Percentiles rank a stretch among this genome's conserved stretches.
These are phyloP conservation scores for Phocides pigmalion DNA, from an alignment of 1,140 invertebrate genomes.

Conservation along the genomic window DNA sequence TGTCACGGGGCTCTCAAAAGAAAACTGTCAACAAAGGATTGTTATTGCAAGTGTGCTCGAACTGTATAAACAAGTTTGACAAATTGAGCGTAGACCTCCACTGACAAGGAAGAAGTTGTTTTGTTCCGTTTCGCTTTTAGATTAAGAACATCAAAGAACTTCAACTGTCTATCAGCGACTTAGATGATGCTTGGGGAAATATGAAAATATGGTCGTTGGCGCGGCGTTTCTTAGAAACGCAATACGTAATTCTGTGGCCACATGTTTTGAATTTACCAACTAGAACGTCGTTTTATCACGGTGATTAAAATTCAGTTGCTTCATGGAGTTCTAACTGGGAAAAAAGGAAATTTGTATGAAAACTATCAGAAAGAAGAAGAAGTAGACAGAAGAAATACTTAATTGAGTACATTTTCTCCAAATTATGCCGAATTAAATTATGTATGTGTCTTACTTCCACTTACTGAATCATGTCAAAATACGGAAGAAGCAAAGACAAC, in stretches of 20 bases:
- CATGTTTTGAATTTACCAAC: neutral
- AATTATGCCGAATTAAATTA: too few relatives aligned
- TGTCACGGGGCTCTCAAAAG: conserved; percentile 65
- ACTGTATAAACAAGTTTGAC: conserved; percentile 68
- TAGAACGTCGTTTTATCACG: neutral
- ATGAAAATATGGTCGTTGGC: conserved; percentile 3
- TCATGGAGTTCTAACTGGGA: too few relatives aligned
- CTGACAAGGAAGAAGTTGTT: conserved; percentile 22
- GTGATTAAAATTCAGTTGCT: too few relatives aligned
- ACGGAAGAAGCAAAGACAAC: too few relatives aligned
- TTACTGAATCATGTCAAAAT: too few relatives aligned
- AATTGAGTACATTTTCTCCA: too few relatives aligned
- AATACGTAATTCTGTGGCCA: neutral
- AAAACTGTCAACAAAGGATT: conserved; percentile 71
- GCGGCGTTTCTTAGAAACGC: conserved; percentile 10
- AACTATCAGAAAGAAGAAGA: too few relatives aligned
- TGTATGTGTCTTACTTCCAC: too few relatives aligned
- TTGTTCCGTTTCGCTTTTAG: conserved; percentile 30
- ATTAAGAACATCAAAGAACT: conserved; percentile 33
- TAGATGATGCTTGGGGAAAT: conserved; percentile 21
- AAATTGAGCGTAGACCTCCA: conserved; percentile 55
- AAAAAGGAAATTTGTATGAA: too few relatives aligned
- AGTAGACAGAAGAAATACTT: too few relatives aligned
- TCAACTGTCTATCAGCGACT: conserved; percentile 24
- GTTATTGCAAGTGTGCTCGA: conserved; percentile 72